These are phyloP conservation scores for Psittacula derbiana DNA, from an alignment of 2,797 vertebrate genomes.

Conservation along the genomic window DNA sequence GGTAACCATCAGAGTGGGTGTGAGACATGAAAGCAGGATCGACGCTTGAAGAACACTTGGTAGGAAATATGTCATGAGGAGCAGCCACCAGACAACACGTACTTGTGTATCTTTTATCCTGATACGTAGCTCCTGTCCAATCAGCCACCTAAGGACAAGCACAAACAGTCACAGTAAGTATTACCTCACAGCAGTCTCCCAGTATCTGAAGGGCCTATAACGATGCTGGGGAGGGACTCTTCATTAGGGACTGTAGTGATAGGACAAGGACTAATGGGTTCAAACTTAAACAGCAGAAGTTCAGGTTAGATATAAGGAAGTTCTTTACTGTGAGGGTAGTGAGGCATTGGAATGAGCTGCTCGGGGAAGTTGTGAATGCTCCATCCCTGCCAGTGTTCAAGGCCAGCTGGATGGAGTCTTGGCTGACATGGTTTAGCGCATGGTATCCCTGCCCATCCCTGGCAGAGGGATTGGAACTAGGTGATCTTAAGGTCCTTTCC, in stretches of 20 bases:
- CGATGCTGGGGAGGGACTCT: neutral
- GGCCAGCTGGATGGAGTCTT: neutral
- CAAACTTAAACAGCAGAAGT: neutral
- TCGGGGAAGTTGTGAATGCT: neutral
- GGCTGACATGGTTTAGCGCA: neutral
- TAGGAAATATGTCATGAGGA: neutral
- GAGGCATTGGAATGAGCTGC: neutral
- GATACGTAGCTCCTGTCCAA: conserved; percentile 98
- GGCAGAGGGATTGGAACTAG: neutral
- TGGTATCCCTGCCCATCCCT: neutral
- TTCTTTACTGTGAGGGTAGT: neutral
- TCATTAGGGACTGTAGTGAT: neutral
- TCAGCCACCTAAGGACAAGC: conserved; percentile 87
- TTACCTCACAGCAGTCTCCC: neutral
- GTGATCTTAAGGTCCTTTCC: neutral
- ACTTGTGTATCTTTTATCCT: conserved; percentile 99
- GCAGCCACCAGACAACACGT: conserved; percentile 54
- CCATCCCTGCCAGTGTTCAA: neutral
- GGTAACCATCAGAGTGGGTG: neutral
- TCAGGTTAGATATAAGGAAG: neutral
- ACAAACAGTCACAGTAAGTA: neutral
- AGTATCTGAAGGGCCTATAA: neutral
- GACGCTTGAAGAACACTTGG: neutral
- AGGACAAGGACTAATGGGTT: neutral
- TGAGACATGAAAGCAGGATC: neutral